Evolutionary conservation across 1,140 invertebrate genomes (phyloP), one percentile per base, ranked within the genome.

Genomic region (Megathymus violae): DNA sequence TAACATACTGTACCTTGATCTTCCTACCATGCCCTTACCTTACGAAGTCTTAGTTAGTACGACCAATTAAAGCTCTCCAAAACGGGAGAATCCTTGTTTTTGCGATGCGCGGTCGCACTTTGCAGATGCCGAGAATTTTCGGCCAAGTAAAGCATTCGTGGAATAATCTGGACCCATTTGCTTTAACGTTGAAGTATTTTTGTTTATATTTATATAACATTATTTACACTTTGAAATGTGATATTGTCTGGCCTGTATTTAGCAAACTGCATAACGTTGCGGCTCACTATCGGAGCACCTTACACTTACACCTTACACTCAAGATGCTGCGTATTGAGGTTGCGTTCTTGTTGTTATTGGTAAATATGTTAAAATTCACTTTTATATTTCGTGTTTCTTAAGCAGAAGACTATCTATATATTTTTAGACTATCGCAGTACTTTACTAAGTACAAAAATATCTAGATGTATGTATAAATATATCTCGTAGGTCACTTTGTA

Each of bases 11-110:
- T 41, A 38, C 14, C 51, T 11, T 15, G 31, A 16, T 54, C 38
- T 54, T 54, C 19, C 51, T 22, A 41, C 51, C 51, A 54, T 54
- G 51, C 34, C 51, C 51, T 54, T 54, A 41, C 51, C 13, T 54
- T 54, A 54, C 36, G 41, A 54, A 54, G 51, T 54, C 51, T 41
- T 41, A 41, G 51, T 54, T 54, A 54, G 51, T 41, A 38, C 36
- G 17, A 54, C 75, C 76, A 87, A 85, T 88, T 77, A 80, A 81
- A 73, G 58, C 71, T 63, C 64, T 60, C 63, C 71, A 74, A 74
- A 72, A 75, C 51, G 71, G 70, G 59, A 72, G 48, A 67, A 71
- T 64, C 56, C 52, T 69, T 63, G 64, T 85, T 83, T 78, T 76
- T 78, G 71, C 48, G 17, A 43, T 63, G 38, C 56, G 56, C 50